These are phyloP conservation scores for Gastrophryne carolinensis DNA, from an alignment of 2,797 vertebrate species.

Conservation along the genomic window DNA sequence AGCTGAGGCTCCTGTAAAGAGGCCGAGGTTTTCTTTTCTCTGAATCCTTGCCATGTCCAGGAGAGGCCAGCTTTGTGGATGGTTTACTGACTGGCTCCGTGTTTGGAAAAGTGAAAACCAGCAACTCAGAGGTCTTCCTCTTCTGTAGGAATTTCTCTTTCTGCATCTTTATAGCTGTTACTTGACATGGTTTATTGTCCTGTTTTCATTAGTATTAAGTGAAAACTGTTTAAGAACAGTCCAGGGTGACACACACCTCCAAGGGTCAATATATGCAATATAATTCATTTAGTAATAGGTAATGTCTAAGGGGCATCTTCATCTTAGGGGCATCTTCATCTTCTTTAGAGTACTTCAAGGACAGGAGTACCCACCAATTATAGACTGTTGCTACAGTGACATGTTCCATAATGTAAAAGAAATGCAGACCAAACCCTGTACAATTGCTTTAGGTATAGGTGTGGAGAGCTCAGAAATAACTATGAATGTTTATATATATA, in stretches of 20 bases:
- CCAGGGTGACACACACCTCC: not conserved
- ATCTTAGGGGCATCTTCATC: too few relatives aligned
- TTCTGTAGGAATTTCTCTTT: conserved; percentile 60
- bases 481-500: too few relatives aligned
- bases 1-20: conserved; percentile 64
- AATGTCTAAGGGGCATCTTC: too few relatives aligned
- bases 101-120: conserved; percentile 48
- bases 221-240: conserved; percentile 52
- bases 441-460: too few relatives aligned
- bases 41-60: conserved; percentile 53
- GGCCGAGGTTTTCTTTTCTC: conserved; percentile 47
- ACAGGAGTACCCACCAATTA: too few relatives aligned
- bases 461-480: too few relatives aligned
- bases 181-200: conserved; percentile 58
- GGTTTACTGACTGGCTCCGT: conserved; percentile 57
- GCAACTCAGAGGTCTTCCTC: conserved; percentile 54
- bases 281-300: too few relatives aligned
- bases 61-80: conserved; percentile 53
- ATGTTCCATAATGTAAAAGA: too few relatives aligned
- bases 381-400: too few relatives aligned
- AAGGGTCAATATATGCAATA: too few relatives aligned
- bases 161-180: conserved; percentile 59
- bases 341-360: too few relatives aligned
- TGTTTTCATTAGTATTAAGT: conserved; percentile 66
- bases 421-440: too few relatives aligned